Conservation (phyloP, 1,140 invertebrate genomes). For the Halesus radiatus region DNA sequence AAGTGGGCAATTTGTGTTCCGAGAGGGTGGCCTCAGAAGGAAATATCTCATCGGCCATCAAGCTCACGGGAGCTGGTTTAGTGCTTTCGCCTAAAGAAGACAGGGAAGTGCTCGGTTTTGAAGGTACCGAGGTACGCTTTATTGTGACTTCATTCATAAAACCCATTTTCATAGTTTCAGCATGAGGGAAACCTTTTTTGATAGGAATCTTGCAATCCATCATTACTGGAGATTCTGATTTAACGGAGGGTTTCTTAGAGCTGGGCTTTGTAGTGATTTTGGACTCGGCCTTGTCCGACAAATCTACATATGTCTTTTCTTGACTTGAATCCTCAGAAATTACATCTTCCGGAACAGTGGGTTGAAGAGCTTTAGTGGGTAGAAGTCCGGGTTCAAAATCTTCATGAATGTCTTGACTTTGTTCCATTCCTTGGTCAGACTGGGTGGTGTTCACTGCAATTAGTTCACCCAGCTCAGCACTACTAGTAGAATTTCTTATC, state of each 20-base stretch:
- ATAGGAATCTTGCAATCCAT: conserved; percentile 51
- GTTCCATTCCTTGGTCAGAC: conserved; percentile 22
- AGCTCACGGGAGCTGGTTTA: conserved; percentile 59
- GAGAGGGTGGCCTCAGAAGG: conserved; percentile 65
- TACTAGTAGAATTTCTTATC: background rate
- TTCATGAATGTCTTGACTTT: conserved; percentile 26
- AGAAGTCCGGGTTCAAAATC: conserved; percentile 35
- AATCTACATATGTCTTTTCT: conserved; percentile 56
- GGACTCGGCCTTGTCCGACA: conserved; percentile 56
- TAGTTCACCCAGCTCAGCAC: background rate
- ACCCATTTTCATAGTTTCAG: conserved; percentile 12
- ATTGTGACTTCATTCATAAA: conserved; percentile 53
- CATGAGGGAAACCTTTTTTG: conserved; percentile 39
- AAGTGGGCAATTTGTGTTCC: conserved; percentile 43
- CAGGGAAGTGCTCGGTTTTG: background rate
- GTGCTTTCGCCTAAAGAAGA: background rate
- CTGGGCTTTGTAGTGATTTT: conserved; percentile 52
- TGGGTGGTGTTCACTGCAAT: background rate
- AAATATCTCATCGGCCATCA: conserved; percentile 66
- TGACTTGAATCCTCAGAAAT: conserved; percentile 55
- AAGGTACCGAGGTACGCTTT: conserved; percentile 40
- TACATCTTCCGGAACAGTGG: conserved; percentile 45
- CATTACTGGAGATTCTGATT: conserved; percentile 5
- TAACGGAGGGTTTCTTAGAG: conserved; percentile 38
- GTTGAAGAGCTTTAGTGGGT: conserved; percentile 15